Evolutionary conservation across 2,113 vertebrate genomes (phyloP), one percentile per base, ranked within the genome.

Genomic region (Mirza zaza): DNA sequence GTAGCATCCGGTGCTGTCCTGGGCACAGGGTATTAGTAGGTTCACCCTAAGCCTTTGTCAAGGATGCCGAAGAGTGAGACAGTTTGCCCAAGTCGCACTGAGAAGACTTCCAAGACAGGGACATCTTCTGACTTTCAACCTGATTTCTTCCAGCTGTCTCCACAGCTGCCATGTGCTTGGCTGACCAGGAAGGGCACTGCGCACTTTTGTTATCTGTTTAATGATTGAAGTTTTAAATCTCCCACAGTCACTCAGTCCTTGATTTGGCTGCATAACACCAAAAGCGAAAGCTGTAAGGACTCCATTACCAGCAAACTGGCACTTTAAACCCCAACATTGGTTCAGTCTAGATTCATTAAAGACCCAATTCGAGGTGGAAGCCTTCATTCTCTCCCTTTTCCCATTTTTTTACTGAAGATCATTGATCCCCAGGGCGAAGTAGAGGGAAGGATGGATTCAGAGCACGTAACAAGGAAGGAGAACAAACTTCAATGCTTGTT

Each of bases 291-390:
- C 65, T 55, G n/a, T 32, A 65, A 92, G 36, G 70, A 96, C 77
- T 97, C 76, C 75, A 95, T 85, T 88, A 89, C 55, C 61, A 87
- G 55, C n/a, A 92, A 95, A 97, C 57, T 93, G 87, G 3, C 84
- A 83, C 80, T 95, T 91, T 59, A 84, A 93, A 59, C 42, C 39
- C 71, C 61, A n/a, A 73, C 85, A 79, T 8, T 85, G 34, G 45
- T 94, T 94, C 67, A 75, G 52, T 81, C 83, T 76, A 65, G 87
- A 87, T 87, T 67, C 87, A 87, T 77, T 90, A 94, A 96, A 90
- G 59, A 75, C 39, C 94, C 87, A 77, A 34, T 36, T n/a, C 2
- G 21, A 90, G n/a, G 32, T 50, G 57, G 39, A 87, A 87, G 39
- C 36, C 4, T 96, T n/a, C 29, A 1, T 89, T 95, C 71, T 52